Base-by-base conservation (phyloP, 2,113 vertebrate genomes). In the Serilophus lunatus region DNA sequence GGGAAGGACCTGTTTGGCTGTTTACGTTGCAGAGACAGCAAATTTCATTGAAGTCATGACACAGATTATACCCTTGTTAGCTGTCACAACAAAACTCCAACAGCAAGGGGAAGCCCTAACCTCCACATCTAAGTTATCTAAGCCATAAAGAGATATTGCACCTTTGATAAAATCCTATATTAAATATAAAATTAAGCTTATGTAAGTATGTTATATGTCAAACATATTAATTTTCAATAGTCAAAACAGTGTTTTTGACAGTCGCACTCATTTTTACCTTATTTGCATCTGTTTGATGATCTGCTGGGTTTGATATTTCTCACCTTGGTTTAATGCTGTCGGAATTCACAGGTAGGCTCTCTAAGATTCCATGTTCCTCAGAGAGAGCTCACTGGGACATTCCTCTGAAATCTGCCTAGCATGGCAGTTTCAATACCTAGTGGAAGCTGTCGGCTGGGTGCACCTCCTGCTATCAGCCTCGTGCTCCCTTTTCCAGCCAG, bases 341-440 rank as follows among this genome's bases (percentile, higher is more conserved):
- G 35, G 66, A 13, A 40, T 50, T 53, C 23, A 35, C 9, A 38
- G 53, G 20, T 2, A 0, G 40, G 29, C 29, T 47, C 40, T n/a
- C 53, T 14, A 36, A 25, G 59, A 9, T 24, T 16, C 26, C 26
- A 2, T 0, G 0, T 45, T 42, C 36, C 19, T n/a, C 50, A 31
- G 63, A 11, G 25, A 25, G 51, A 54, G 28, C 28, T 33, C 18
- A 29, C 53, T 19, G 29, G 53, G 53, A 2, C 1, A 0, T 44
- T 53, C 38, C 22, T 40, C 53, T 33, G 65, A 9, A 28, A 14
- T 6, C 81, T 51, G 1, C 50, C 84, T 50, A 35, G 47, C 24
- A 28, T 6, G 36, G n/a, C 28, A 57, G 20, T 26, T 47, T 19
- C 33, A 29, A 57, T 33, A 42, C 28, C 45, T 47, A 8, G 8